phyloP scores from a whole-genome alignment of 2,888 invertebrate genomes.

The Drosophila parthenogenetica region DNA sequence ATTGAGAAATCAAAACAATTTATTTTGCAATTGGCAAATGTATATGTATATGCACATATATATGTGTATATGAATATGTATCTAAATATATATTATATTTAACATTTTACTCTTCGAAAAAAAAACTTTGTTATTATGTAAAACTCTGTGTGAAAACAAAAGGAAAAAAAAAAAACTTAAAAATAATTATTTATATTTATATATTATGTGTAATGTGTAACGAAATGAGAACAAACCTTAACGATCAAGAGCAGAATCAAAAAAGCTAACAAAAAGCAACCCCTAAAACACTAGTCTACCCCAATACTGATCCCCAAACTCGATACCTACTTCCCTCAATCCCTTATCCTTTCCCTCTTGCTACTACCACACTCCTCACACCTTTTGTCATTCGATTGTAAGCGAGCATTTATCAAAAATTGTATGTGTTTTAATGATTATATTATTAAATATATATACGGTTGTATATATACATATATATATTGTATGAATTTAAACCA shows the following conservation, averaged over 20 bases:
- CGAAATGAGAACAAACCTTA: constrained; percentile 58
- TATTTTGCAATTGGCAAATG: constrained; percentile 76
- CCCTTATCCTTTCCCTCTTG: background rate
- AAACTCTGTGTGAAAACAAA: constrained; percentile 57
- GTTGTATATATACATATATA: constrained; percentile 63
- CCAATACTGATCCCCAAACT: background rate
- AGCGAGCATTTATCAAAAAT: constrained; percentile 80
- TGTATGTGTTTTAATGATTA: constrained; percentile 82
- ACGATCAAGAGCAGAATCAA: constrained; percentile 64
- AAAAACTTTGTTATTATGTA: constrained; percentile 68
- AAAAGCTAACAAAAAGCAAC: constrained; percentile 23
- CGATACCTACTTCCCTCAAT: no score
- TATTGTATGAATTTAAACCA: constrained; percentile 69
- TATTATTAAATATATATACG: constrained; percentile 74
- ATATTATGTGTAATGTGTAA: constrained; percentile 64
- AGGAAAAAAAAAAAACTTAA: constrained; percentile 37
- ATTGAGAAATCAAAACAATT: constrained; percentile 41
- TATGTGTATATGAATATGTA: constrained; percentile 39
- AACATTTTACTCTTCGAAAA: constrained; percentile 63
- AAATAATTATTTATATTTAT: constrained; percentile 74
- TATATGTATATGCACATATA: constrained; percentile 37
- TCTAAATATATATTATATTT: constrained; percentile 62
- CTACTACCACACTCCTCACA: constrained; percentile 5
- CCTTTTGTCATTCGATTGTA: constrained; percentile 72
- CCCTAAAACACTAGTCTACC: background rate